Conservation (phyloP, 30 jellyfish, hydroid and myxozoan species). For the Hydractinia echinata region DNA sequence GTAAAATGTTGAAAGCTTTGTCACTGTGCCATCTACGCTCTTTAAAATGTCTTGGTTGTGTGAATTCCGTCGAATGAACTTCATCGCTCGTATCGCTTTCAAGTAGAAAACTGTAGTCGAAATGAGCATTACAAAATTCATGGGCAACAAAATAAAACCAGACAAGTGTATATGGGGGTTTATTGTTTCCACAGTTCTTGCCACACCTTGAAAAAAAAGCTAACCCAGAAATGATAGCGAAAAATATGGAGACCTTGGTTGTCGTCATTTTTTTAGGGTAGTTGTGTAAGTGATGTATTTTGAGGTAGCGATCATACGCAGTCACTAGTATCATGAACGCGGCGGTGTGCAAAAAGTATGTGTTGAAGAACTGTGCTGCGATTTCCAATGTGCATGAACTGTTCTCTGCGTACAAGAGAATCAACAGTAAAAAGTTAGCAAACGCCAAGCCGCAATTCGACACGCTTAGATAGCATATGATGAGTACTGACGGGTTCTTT, state of each 20-base stretch:
- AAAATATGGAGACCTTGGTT: not conserved
- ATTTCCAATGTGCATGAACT: not conserved
- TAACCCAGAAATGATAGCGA: no score
- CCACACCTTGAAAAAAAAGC: no score
- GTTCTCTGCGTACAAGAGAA: slow-evolving; percentile 4
- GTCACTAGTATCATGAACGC: slow-evolving; percentile 13
- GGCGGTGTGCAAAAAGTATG: not conserved
- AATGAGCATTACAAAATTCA: not conserved
- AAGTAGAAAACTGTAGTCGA: not conserved
- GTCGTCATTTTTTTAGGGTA: not conserved
- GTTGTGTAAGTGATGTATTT: not conserved
- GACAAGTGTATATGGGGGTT: no score
- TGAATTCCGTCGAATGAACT: not conserved
- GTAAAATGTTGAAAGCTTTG: slow-evolving; percentile 1
- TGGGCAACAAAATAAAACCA: not conserved
- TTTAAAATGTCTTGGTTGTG: not conserved
- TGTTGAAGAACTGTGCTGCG: not conserved
- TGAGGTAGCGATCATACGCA: slow-evolving; percentile 18
- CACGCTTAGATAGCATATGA: slow-evolving; percentile 11
- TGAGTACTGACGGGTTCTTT: not conserved
- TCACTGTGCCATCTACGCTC: not conserved
- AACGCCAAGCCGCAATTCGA: not conserved
- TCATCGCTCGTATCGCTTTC: not conserved
- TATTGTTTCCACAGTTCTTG: no score
- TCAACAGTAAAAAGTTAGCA: not conserved